Evolutionary conservation across 2,888 invertebrate species (phyloP).

Genomic region (Camponotus fellah): DNA sequence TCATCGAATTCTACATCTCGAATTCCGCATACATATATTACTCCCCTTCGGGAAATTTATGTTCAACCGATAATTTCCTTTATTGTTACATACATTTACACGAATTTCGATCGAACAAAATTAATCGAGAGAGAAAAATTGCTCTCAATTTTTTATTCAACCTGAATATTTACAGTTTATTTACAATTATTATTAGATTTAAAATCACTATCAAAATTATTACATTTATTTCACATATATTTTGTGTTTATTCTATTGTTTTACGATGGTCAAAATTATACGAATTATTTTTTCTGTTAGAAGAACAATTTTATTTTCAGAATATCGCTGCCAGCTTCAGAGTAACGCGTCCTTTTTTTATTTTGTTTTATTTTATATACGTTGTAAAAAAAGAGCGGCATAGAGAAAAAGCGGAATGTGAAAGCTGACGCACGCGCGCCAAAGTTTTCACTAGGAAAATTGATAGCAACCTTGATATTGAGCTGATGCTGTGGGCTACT

Average conservation of each 20-base stretch:
- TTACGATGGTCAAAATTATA: slow-evolving; percentile 7
- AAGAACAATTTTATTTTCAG: neutral
- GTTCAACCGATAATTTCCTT: slow-evolving; percentile 4
- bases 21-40: neutral
- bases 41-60: neutral
- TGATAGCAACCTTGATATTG: slow-evolving; percentile 64
- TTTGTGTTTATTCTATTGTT: slow-evolving; percentile 8
- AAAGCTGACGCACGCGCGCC: slow-evolving; percentile 44
- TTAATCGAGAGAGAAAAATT: neutral
- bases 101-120: neutral
- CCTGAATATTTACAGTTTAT: too few species aligned
- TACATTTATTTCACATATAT: neutral
- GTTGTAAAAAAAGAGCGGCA: neutral
- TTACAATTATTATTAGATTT: too few species aligned
- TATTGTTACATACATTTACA: neutral
- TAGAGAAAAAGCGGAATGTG: neutral
- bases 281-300: neutral
- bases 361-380: neutral
- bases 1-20: neutral
- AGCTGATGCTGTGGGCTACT: slow-evolving; percentile 44
- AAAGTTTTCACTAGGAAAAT: slow-evolving; percentile 55
- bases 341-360: neutral
- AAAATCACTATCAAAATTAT: too few species aligned
- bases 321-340: neutral
- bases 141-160: neutral